Evolutionary conservation across 1,140 invertebrate species (phyloP).

Genomic region (Contarinia nasturtii): DNA sequence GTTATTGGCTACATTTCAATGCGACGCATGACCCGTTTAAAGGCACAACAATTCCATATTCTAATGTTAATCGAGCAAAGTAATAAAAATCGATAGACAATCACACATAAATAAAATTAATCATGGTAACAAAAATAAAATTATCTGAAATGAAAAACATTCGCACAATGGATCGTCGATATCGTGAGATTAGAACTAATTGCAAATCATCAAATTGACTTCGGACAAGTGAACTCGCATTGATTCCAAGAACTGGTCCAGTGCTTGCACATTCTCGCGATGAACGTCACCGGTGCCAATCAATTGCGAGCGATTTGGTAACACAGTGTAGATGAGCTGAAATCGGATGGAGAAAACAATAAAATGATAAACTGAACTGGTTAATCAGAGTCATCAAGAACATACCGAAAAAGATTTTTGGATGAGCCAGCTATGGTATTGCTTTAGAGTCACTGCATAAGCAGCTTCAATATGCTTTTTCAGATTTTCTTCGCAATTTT

Average conservation of each 20-base stretch:
- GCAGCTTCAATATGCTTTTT: slow-evolving; percentile 18
- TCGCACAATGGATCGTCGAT: background rate
- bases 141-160: background rate
- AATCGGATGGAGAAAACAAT: background rate
- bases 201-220: slow-evolving; percentile 8
- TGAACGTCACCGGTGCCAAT: slow-evolving; percentile 14
- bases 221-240: slow-evolving; percentile 15
- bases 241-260: slow-evolving; percentile 13
- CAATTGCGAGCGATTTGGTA: slow-evolving; percentile 16
- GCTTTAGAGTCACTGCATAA: slow-evolving; percentile 20
- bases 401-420: slow-evolving; percentile 20
- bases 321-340: slow-evolving; percentile 20
- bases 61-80: background rate
- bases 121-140: background rate
- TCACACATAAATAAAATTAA: background rate
- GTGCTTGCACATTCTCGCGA: slow-evolving; percentile 15
- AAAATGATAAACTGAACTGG: background rate
- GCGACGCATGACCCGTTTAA: background rate
- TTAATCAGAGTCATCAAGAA: background rate
- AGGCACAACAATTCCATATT: background rate
- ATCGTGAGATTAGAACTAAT: no score
- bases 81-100: background rate
- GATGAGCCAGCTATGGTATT: slow-evolving; percentile 22
- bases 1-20: background rate
- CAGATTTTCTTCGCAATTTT: slow-evolving; percentile 10